These are phyloP conservation scores for Tenodera sinensis DNA, from an alignment of 2,888 invertebrate species.

Conservation along the genomic window DNA sequence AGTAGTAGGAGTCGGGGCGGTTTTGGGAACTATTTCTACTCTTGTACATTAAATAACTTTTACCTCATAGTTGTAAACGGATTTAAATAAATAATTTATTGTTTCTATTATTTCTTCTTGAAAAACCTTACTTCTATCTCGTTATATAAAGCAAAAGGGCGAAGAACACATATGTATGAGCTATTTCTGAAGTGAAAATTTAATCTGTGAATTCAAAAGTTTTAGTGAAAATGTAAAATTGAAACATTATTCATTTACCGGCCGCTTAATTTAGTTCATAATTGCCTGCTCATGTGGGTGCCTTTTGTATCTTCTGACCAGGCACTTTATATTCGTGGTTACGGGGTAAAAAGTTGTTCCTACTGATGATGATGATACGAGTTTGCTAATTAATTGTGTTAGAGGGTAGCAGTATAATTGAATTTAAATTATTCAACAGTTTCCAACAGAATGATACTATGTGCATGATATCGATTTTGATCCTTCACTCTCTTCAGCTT, in stretches of 20 bases:
- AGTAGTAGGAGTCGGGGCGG: no score
- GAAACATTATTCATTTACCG: background rate
- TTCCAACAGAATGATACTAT: background rate
- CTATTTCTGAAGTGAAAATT: background rate
- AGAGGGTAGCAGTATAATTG: background rate
- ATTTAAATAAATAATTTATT: background rate
- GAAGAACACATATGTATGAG: background rate
- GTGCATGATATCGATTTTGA: background rate
- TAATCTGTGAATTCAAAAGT: background rate
- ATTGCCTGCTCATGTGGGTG: background rate
- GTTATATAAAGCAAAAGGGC: background rate
- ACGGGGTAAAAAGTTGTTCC: background rate
- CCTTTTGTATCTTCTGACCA: background rate
- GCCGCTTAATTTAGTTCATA: background rate
- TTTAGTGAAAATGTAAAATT: background rate
- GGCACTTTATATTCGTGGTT: background rate
- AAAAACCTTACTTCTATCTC: background rate
- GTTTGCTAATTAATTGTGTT: conserved; percentile 39
- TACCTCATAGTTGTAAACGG: no score
- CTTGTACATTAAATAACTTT: no score
- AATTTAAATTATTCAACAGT: background rate
- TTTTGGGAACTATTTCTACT: no score
- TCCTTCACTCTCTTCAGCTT: conserved; percentile 48
- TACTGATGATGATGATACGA: conserved; percentile 34
- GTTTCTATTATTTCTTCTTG: background rate